Percentiles rank a stretch among this genome's conserved stretches.
Evolutionary conservation across 1,140 invertebrate species (phyloP).

Genomic region (Mamestra configurata): DNA sequence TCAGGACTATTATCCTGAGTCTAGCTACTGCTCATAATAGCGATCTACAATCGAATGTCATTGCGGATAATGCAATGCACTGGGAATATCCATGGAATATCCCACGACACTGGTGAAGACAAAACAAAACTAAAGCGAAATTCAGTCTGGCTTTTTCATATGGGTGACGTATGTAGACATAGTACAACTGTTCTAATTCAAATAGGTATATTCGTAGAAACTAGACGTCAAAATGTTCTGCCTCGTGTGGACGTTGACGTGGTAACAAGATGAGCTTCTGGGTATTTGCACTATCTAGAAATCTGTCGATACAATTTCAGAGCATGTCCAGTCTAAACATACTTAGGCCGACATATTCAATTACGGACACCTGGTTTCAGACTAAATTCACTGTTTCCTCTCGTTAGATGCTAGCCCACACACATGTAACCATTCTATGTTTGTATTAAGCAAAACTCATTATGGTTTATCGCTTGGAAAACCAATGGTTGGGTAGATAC

Average conservation of each 20-base stretch:
- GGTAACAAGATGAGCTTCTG: background rate
- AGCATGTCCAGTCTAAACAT: background rate
- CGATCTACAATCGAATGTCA: conserved; percentile 8
- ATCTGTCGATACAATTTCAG: background rate
- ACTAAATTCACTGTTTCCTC: background rate
- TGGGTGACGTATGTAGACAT: no score
- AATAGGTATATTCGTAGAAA: no score
- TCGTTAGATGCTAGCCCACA: background rate
- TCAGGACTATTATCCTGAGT: no score
- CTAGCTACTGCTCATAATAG: background rate
- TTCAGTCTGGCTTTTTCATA: no score
- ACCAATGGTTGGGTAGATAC: no score
- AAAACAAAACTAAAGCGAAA: no score
- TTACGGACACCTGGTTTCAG: background rate
- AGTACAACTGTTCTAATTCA: no score
- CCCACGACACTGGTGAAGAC: background rate
- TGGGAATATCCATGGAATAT: background rate
- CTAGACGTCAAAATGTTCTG: no score
- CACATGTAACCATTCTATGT: no score
- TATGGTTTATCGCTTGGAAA: no score
- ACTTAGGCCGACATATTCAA: background rate
- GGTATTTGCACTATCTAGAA: background rate
- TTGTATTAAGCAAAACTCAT: no score
- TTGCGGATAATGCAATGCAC: background rate
- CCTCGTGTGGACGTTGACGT: no score